Evolutionary conservation across 2,797 vertebrate genomes (phyloP).

Genomic region (Takifugu ocellatus): DNA sequence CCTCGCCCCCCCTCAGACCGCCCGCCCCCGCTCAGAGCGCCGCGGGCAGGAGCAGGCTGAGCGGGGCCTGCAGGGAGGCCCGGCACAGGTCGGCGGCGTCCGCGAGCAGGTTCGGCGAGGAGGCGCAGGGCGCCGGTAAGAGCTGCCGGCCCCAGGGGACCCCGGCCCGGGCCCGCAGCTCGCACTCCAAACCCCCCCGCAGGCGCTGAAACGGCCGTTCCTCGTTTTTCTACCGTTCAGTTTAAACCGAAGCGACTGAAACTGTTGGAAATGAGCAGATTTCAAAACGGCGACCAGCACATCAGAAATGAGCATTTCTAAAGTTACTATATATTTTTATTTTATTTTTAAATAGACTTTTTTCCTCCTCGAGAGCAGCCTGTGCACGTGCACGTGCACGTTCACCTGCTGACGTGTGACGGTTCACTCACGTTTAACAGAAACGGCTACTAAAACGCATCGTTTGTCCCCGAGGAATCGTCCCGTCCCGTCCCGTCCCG

Average conservation of each 20-base stretch:
- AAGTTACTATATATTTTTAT: too few relatives aligned
- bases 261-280: not conserved
- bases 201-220: constrained; percentile 31
- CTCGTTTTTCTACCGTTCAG: not conserved
- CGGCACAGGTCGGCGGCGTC: constrained; percentile 38
- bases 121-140: constrained; percentile 21
- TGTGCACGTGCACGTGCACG: too few relatives aligned
- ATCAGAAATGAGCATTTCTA: too few relatives aligned
- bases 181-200: constrained; percentile 50
- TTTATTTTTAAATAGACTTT: too few relatives aligned
- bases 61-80: constrained; percentile 46
- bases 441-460: too few relatives aligned
- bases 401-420: too few relatives aligned
- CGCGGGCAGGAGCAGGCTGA: constrained; percentile 32
- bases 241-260: not conserved
- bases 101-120: constrained; percentile 41
- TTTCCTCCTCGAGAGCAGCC: too few relatives aligned
- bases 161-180: constrained; percentile 46
- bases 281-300: too few relatives aligned
- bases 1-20: constrained; percentile 17
- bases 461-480: too few relatives aligned
- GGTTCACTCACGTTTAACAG: too few relatives aligned
- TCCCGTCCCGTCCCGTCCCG: too few relatives aligned
- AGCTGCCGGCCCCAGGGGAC: constrained; percentile 38
- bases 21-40: constrained; percentile 20